Percentiles rank a stretch among this genome's conserved stretches.
phyloP scores from a whole-genome alignment of 2,888 invertebrate genomes.

The Digitonthophagus gazella region DNA sequence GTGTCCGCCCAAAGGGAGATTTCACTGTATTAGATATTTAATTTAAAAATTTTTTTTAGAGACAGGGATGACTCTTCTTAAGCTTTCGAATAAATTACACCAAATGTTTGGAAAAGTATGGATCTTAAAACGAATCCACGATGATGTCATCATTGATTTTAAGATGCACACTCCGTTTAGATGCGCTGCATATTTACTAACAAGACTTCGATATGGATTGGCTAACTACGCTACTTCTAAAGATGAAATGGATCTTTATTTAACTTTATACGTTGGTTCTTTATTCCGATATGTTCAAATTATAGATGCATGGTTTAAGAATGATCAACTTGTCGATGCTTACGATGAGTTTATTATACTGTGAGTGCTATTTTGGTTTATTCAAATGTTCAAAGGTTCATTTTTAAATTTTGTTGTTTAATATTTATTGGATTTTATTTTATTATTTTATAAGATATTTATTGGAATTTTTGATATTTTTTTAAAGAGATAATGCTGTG shows the following conservation, averaged over 20 bases:
- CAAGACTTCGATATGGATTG: conserved; percentile 39
- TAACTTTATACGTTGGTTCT: conserved; percentile 45
- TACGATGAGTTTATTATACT: conserved; percentile 45
- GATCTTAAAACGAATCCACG: conserved; percentile 40
- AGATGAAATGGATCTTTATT: conserved; percentile 45
- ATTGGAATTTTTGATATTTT: neutral
- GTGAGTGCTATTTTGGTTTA: too few relatives aligned
- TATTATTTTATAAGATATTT: neutral
- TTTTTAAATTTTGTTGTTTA: too few relatives aligned
- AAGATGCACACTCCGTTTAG: conserved; percentile 32
- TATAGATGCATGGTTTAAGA: conserved; percentile 45
- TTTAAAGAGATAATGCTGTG: neutral
- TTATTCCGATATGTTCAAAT: conserved; percentile 44
- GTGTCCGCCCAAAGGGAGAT: too few relatives aligned
- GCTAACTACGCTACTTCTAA: conserved; percentile 36
- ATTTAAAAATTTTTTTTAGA: conserved; percentile 39
- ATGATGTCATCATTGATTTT: conserved; percentile 37
- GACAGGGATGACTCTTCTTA: conserved; percentile 43
- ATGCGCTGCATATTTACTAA: conserved; percentile 41
- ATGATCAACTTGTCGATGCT: conserved; percentile 41
- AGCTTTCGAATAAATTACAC: conserved; percentile 38
- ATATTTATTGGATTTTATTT: neutral
- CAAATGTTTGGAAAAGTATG: conserved; percentile 35
- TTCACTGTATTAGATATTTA: too few relatives aligned
- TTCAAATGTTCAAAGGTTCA: too few relatives aligned